phyloP scores from a whole-genome alignment of 2,888 invertebrate genomes.

The Cephus nigrinus region DNA sequence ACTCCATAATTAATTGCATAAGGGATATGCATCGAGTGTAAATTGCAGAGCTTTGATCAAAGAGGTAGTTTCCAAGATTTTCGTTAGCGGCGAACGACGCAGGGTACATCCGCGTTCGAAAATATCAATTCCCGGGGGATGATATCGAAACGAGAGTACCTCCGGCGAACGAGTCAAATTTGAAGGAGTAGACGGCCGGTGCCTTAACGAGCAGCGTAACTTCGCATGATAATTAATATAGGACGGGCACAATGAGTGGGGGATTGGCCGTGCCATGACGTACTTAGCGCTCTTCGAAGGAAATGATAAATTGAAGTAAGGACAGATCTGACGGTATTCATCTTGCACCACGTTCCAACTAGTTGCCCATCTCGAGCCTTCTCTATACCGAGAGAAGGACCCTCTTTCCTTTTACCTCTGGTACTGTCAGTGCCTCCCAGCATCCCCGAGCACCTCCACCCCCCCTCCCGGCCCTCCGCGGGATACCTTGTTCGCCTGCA shows the following conservation, averaged over 20 bases:
- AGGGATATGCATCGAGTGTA: not conserved
- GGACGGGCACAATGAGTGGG: slow-evolving; percentile 21
- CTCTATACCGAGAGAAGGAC: not conserved
- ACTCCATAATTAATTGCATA: not conserved
- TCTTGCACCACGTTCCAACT: not conserved
- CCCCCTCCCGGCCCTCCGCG: not conserved
- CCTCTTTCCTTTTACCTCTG: not conserved
- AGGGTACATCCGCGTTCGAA: not conserved
- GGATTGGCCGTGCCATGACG: slow-evolving; percentile 12
- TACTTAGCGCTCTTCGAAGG: slow-evolving; percentile 42
- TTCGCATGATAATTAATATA: slow-evolving; percentile 39
- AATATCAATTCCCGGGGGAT: not conserved
- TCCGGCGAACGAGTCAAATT: not conserved
- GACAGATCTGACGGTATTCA: slow-evolving; percentile 41
- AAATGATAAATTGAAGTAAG: slow-evolving; percentile 53
- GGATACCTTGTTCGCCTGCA: not conserved
- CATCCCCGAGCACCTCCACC: not conserved
- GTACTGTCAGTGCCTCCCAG: not conserved
- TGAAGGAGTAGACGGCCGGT: not conserved
- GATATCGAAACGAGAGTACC: not conserved
- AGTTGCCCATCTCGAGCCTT: not conserved
- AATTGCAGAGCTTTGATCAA: not conserved
- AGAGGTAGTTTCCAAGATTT: not conserved
- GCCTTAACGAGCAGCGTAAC: slow-evolving; percentile 4
- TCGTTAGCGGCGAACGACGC: not conserved